Evolutionary conservation across 2,888 invertebrate genomes (phyloP), one percentile per base, ranked within the genome.

Genomic region (Cacoxenus indagator): DNA sequence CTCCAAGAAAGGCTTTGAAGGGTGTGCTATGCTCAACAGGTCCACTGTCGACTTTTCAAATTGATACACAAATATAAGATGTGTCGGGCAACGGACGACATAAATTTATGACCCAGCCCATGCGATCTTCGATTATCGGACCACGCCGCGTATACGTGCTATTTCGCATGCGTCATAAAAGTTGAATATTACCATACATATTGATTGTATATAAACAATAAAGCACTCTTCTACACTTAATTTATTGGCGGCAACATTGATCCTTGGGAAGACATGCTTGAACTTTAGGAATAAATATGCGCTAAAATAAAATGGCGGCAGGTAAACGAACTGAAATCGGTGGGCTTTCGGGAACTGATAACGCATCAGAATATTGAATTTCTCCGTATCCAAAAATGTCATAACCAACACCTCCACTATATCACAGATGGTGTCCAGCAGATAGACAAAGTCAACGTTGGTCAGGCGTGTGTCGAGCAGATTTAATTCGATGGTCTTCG

Each of bases 261-360:
- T 1, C 19, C 19, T 22, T 0, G 61, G 61, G 24, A 62, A 62
- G 4, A 62, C n/a, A 19, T 43, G 19, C 17, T 45, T 22, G 1
- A 62, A 45, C 14, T 4, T 43, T 0, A n/a, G n/a, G 1, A 19
- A n/a, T 5, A n/a, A 19, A 24, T 26, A n/a, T 2, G 4, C 5
- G 22, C 5, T n/a, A n/a, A 45, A 45, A 43, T 24, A 62, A 24
- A 45, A 62, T 43, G 61, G 61, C 24, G 61, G 61, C 61, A 62
- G 45, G 24, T 62, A 45, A 22, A 62, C 45, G 5, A 62, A 62
- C n/a, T 62, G 43, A 22, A 62, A 45, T 4, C 26, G 45, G 22
- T 43, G 19, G 14, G 19, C 61, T 14, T 45, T 43, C 9, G 61
- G 61, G 45, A 62, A 62, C 0, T 6, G 24, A 45, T 45, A 22